Conservation (phyloP, 53 echinoderm and acorn worm species). For the Crossaster papposus region DNA sequence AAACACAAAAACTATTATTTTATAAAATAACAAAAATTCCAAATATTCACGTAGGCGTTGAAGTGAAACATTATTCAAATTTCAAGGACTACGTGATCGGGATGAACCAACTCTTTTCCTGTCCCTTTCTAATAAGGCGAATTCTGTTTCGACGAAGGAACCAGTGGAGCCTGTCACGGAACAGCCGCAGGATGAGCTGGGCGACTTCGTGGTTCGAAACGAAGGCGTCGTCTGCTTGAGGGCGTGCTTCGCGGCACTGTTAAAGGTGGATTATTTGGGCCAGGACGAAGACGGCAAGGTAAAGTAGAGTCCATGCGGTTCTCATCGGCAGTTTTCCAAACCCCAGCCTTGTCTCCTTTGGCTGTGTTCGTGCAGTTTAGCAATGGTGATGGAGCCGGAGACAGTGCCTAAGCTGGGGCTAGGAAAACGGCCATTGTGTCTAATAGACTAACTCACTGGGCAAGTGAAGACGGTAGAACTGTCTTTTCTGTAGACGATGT, state of each 20-base stretch:
- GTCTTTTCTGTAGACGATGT: too few species aligned
- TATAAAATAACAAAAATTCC: not conserved
- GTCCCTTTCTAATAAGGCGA: not conserved
- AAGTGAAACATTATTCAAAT: not conserved
- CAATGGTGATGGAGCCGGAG: too few species aligned
- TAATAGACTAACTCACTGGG: too few species aligned
- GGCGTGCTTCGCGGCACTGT: constrained; percentile 47
- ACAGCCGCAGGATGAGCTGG: not conserved
- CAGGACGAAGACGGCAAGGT: constrained; percentile 27
- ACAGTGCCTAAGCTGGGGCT: too few species aligned
- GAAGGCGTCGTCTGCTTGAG: constrained; percentile 38
- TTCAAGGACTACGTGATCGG: not conserved
- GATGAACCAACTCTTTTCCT: not conserved
- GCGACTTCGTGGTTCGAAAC: constrained; percentile 17
- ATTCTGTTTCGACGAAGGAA: constrained; percentile 1
- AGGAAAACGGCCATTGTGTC: too few species aligned
- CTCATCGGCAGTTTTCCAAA: too few species aligned
- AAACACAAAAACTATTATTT: too few species aligned
- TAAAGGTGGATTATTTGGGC: constrained; percentile 31
- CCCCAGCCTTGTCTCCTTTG: too few species aligned
- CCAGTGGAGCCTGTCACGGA: constrained; percentile 17
- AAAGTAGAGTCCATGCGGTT: too few species aligned
- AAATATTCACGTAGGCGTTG: too few species aligned
- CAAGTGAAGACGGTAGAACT: too few species aligned
- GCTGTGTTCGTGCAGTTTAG: too few species aligned